Evolutionary conservation across 2,888 invertebrate genomes (phyloP).

Genomic region (Aromia moschata): DNA sequence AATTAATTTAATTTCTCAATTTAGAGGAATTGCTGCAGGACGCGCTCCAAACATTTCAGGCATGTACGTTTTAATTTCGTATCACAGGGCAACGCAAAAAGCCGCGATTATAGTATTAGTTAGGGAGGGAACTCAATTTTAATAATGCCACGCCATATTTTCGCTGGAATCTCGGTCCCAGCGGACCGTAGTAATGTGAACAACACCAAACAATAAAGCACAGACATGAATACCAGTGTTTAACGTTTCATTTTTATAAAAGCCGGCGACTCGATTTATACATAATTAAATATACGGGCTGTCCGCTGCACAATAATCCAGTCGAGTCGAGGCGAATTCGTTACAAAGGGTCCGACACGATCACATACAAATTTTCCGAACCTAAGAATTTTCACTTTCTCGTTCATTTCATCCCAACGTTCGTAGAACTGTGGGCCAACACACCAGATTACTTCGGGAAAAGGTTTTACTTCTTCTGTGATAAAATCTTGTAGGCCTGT

Average conservation of each 20-base stretch:
- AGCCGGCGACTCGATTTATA: constrained; percentile 17
- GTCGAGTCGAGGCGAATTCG: too few relatives aligned
- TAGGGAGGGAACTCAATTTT: constrained; percentile 13
- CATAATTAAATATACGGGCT: constrained; percentile 15
- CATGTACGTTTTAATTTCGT: not conserved
- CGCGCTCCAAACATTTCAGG: too few relatives aligned
- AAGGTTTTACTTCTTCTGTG: too few relatives aligned
- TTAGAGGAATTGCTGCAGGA: too few relatives aligned
- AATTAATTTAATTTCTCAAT: not conserved
- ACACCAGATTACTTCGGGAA: too few relatives aligned
- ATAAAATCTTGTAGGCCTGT: too few relatives aligned
- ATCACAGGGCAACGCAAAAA: not conserved
- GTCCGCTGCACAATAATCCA: too few relatives aligned
- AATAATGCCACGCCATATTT: constrained; percentile 9
- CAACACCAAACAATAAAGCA: constrained; percentile 12
- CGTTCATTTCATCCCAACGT: too few relatives aligned
- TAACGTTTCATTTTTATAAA: constrained; percentile 21
- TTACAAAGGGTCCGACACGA: too few relatives aligned
- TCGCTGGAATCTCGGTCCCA: constrained; percentile 14
- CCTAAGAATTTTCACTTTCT: too few relatives aligned
- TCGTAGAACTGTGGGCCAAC: too few relatives aligned
- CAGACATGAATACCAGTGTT: constrained; percentile 10
- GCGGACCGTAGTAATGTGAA: constrained; percentile 8
- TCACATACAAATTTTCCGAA: too few relatives aligned
- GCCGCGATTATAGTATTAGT: not conserved